A percentile compares a stretch with the other conserved stretches of the same genome.
Conservation (phyloP, 1,140 invertebrate species). For the Potamilus streckersoni region DNA sequence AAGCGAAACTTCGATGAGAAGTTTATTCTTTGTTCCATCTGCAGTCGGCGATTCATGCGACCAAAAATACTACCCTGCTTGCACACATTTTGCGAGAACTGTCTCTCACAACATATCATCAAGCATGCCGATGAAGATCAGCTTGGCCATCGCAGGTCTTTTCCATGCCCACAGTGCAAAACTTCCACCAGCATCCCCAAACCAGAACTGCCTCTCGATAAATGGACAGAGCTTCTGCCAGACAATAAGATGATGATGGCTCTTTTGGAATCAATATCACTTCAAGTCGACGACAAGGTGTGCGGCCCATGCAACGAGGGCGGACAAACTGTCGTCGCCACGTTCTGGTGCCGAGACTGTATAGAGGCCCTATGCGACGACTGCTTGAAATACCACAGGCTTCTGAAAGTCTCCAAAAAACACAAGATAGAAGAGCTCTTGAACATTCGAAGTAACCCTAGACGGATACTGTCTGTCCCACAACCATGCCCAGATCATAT, state of each 20-base stretch:
- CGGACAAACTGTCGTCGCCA: constrained; percentile 22
- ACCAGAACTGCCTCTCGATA: constrained; percentile 29
- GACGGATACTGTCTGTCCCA: constrained; percentile 25
- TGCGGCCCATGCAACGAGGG: constrained; percentile 32
- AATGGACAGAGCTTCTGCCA: constrained; percentile 30
- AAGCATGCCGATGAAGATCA: constrained; percentile 25
- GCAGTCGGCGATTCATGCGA: constrained; percentile 17
- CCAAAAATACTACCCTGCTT: constrained; percentile 26
- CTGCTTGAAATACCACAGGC: constrained; percentile 28
- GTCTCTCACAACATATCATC: constrained; percentile 26
- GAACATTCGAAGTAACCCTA: constrained; percentile 30
- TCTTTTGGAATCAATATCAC: constrained; percentile 27
- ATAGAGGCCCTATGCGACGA: constrained; percentile 28
- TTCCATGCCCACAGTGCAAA: constrained; percentile 30
- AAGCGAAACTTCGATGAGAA: constrained; percentile 17
- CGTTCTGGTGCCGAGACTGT: constrained; percentile 32
- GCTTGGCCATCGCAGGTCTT: constrained; percentile 14
- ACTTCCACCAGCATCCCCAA: constrained; percentile 24
- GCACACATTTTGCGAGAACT: constrained; percentile 28
- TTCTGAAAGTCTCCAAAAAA: constrained; percentile 28
- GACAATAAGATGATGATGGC: constrained; percentile 34
- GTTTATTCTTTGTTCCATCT: constrained; percentile 32
- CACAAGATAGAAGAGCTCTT: constrained; percentile 32
- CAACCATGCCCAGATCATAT: constrained; percentile 30
- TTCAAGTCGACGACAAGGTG: constrained; percentile 29